phyloP scores from a whole-genome alignment of 2,888 invertebrate genomes.

The Coelinius sp. region DNA sequence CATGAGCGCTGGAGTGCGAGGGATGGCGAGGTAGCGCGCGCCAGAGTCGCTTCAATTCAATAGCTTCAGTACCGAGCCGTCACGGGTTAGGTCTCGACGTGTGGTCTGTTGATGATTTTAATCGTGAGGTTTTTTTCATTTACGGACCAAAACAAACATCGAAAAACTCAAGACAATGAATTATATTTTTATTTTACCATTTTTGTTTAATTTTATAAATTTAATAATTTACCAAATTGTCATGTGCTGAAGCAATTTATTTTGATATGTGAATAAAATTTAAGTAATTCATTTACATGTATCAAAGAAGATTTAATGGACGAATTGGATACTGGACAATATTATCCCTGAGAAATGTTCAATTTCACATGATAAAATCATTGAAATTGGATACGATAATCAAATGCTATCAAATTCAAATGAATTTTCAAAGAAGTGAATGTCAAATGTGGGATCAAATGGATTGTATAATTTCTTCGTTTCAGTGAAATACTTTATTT shows the following conservation, averaged over 20 bases:
- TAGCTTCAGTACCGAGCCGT: conserved; percentile 68
- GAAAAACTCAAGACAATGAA: background rate
- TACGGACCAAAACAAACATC: background rate
- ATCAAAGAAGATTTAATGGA: background rate
- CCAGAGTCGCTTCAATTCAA: conserved; percentile 60
- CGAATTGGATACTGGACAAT: background rate
- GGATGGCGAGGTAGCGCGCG: conserved; percentile 51
- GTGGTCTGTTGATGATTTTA: conserved; percentile 39
- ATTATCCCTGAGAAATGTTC: background rate
- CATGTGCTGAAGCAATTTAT: background rate
- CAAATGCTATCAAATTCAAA: background rate
- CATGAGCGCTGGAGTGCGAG: conserved; percentile 41
- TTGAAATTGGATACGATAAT: background rate
- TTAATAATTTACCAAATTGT: background rate
- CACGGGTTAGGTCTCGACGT: conserved; percentile 66
- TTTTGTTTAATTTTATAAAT: background rate
- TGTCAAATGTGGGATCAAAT: background rate
- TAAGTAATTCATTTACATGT: too few species aligned
- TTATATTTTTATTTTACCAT: background rate
- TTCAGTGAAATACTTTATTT: background rate
- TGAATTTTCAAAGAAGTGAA: background rate
- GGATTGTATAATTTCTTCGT: background rate
- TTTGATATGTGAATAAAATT: background rate
- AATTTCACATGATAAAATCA: background rate
- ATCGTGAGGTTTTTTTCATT: background rate